Evolutionary conservation across 2,113 vertebrate species (phyloP), one percentile per base, ranked within the genome.

Genomic region (Laticauda laticaudata): DNA sequence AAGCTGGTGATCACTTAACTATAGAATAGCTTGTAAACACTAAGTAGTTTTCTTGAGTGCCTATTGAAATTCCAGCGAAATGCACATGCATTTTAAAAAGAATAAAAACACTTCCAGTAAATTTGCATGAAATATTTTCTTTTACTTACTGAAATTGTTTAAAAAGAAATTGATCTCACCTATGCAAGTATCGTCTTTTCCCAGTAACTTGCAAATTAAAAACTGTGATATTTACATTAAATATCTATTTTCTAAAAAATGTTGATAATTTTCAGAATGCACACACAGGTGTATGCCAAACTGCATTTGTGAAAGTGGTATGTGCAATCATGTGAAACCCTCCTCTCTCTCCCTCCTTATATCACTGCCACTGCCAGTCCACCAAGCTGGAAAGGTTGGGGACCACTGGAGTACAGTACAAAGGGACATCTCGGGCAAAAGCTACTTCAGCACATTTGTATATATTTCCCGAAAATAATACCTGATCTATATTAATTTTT

Each of bases 251-350:
- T 34, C 15, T 15, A 2, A 75, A 75, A 64, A 75, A 75, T 14
- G 4, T n/a, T 64, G 11, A 64, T 64, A n/a, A n/a, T n/a, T 64
- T 51, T 64, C 61, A 64, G 61, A 64, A n/a, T n/a, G n/a, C 26
- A n/a, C 2, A 0, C 4, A 4, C 29, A 69, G 29, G 29, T 69
- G 4, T 4, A n/a, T 4, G 1, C 11, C 1, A 5, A 69, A 4
- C 29, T 69, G 12, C 29, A n/a, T n/a, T n/a, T 69, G 29, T n/a
- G 12, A 69, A 69, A 69, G 61, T 14, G 29, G 29, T 12, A 2
- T 1, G 1, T 2, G 1, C 26, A 69, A 64, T 11, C 1, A 5
- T 57, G 11, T 29, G 26, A 64, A 64, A 64, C 61, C 26, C 9
- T 43, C 5, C 10, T 64, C 3, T 64, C 24, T 61, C 24, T 61